Percentiles rank a stretch among this genome's conserved stretches.
These are phyloP conservation scores for Ephialtes manifestator DNA, from an alignment of 2,888 invertebrate genomes.

Conservation along the genomic window DNA sequence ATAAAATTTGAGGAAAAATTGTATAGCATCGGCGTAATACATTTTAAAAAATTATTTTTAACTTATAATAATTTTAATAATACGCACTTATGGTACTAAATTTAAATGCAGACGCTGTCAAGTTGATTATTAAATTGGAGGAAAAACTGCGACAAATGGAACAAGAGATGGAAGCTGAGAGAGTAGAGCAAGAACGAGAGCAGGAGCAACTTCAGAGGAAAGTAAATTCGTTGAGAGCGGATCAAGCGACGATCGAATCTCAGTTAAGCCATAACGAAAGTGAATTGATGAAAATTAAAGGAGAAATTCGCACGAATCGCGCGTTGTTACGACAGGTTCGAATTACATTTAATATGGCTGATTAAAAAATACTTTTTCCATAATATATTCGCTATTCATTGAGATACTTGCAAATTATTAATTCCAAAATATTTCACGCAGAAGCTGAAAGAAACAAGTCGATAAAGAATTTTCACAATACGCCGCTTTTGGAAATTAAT, in stretches of 20 bases:
- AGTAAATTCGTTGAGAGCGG: constrained; percentile 87
- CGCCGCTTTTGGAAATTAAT: too few relatives aligned
- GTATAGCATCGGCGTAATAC: too few relatives aligned
- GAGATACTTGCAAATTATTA: too few relatives aligned
- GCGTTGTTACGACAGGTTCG: constrained; percentile 85
- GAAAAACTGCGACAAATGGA: constrained; percentile 75
- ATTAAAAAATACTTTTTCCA: too few relatives aligned
- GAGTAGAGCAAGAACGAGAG: constrained; percentile 82
- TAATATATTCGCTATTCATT: too few relatives aligned
- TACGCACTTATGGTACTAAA: constrained; percentile 71
- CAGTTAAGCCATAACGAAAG: constrained; percentile 88
- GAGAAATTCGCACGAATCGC: constrained; percentile 86
- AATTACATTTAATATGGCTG: neutral
- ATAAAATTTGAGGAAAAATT: constrained; percentile 73
- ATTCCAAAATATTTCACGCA: too few relatives aligned
- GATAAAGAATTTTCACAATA: too few relatives aligned
- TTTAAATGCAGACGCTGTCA: constrained; percentile 43
- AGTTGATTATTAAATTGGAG: constrained; percentile 70
- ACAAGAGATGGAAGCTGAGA: constrained; percentile 74
- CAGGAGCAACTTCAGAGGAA: constrained; percentile 87
- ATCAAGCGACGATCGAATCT: constrained; percentile 89
- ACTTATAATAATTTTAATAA: too few relatives aligned
- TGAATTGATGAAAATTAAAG: constrained; percentile 87
- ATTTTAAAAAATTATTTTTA: too few relatives aligned
- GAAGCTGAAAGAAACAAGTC: too few relatives aligned